Conservation (phyloP, 2,797 vertebrate species). For the Chelonia mydas region DNA sequence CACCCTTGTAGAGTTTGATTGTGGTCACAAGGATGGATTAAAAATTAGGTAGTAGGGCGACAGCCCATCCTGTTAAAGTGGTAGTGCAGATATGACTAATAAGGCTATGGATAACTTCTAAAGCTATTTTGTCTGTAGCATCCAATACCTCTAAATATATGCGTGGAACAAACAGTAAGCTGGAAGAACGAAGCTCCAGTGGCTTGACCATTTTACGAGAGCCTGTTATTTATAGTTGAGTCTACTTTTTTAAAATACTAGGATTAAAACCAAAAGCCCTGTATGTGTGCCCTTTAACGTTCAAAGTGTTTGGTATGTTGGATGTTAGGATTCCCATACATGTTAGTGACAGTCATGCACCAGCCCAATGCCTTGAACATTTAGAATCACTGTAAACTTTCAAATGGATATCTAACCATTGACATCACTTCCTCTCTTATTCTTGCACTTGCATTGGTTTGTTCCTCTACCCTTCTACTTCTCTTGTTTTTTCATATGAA, state of each 20-base stretch:
- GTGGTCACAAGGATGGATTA: neutral
- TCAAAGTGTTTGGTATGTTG: neutral
- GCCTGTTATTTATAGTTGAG: neutral
- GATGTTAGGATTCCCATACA: neutral
- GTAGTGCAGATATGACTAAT: neutral
- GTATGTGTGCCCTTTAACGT: neutral
- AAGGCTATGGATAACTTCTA: neutral
- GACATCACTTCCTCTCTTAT: neutral
- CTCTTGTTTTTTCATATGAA: neutral
- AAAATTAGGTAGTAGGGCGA: neutral
- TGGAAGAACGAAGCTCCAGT: conserved; percentile 11
- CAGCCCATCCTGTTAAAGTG: neutral
- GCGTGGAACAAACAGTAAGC: neutral
- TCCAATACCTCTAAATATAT: neutral
- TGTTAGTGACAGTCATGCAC: neutral
- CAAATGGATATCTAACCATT: neutral
- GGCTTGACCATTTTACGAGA: neutral
- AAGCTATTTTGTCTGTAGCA: neutral
- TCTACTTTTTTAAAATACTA: neutral
- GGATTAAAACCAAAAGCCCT: neutral
- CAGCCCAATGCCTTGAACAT: neutral
- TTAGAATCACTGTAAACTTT: neutral
- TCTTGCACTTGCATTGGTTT: neutral
- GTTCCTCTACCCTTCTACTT: neutral
- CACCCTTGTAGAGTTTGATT: neutral